Evolutionary conservation across 2,888 invertebrate genomes (phyloP).

Genomic region (Argyra leucocephala): DNA sequence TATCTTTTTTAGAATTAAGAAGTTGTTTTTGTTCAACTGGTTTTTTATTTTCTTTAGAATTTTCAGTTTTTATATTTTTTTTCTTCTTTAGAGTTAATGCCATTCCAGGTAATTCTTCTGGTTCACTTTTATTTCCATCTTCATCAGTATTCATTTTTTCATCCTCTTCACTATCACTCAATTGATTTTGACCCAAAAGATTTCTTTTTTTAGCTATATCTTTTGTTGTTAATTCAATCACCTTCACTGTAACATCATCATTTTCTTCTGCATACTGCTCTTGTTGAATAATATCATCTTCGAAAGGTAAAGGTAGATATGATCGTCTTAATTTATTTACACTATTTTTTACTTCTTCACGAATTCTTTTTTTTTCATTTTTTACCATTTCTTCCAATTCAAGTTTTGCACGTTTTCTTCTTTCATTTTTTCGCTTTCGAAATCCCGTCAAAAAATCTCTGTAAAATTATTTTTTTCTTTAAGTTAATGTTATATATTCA

Average conservation of each 20-base stretch:
- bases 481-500: background rate
- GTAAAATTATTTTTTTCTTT: conserved; percentile 10
- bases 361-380: conserved; percentile 65
- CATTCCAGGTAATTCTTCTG: conserved; percentile 46
- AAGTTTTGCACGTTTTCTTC: conserved; percentile 65
- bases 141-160: conserved; percentile 31
- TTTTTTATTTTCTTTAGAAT: conserved; percentile 32
- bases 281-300: conserved; percentile 39
- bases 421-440: conserved; percentile 66
- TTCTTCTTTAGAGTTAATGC: conserved; percentile 33
- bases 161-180: conserved; percentile 34
- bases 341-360: conserved; percentile 65
- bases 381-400: conserved; percentile 61
- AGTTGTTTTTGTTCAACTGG: conserved; percentile 23
- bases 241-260: conserved; percentile 67
- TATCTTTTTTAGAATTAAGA: conserved; percentile 50
- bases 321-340: conserved; percentile 66
- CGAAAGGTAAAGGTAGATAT: conserved; percentile 50
- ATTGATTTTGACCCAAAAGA: conserved; percentile 62
- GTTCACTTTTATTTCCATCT: conserved; percentile 32
- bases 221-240: conserved; percentile 62
- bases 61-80: conserved; percentile 30
- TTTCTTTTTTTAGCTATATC: conserved; percentile 60
- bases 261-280: conserved; percentile 64
- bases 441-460: conserved; percentile 76